Percentiles rank a stretch among this genome's conserved stretches.
These are phyloP conservation scores for Trochalopteron elliotii DNA, from an alignment of 2,113 vertebrate species.

Conservation along the genomic window DNA sequence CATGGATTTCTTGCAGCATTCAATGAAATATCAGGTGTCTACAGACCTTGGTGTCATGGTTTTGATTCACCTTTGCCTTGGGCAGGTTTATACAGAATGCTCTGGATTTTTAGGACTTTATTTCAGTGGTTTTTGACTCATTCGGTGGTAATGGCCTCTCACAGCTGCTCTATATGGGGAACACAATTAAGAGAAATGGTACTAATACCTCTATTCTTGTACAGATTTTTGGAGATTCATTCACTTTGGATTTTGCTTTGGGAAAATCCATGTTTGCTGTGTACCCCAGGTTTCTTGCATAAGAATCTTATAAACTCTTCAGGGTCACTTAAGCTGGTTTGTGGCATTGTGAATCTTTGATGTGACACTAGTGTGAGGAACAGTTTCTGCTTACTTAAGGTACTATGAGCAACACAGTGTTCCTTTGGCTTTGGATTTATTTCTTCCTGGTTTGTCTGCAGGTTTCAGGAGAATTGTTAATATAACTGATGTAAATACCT, in stretches of 20 bases:
- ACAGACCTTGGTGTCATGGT: neutral
- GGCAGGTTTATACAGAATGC: neutral
- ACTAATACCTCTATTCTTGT: neutral
- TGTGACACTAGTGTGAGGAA: neutral
- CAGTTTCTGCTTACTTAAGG: neutral
- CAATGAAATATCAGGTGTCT: neutral
- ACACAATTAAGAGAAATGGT: neutral
- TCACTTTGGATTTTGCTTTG: neutral
- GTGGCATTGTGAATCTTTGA: neutral
- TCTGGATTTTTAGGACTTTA: neutral
- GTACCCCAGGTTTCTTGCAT: neutral
- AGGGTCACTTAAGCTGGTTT: neutral
- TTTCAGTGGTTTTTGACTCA: neutral
- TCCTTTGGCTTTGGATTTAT: neutral
- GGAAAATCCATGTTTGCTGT: neutral
- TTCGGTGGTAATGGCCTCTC: neutral
- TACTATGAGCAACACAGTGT: rapidly evolving
- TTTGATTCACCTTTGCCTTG: neutral
- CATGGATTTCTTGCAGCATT: neutral
- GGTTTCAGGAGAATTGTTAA: neutral
- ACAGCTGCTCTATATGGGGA: neutral
- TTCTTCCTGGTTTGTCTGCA: neutral
- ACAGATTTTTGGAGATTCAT: neutral
- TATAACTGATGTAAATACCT: neutral
- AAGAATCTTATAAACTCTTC: neutral